Conservation (phyloP, 1,140 invertebrate genomes). For the Orchestia grillus region DNA sequence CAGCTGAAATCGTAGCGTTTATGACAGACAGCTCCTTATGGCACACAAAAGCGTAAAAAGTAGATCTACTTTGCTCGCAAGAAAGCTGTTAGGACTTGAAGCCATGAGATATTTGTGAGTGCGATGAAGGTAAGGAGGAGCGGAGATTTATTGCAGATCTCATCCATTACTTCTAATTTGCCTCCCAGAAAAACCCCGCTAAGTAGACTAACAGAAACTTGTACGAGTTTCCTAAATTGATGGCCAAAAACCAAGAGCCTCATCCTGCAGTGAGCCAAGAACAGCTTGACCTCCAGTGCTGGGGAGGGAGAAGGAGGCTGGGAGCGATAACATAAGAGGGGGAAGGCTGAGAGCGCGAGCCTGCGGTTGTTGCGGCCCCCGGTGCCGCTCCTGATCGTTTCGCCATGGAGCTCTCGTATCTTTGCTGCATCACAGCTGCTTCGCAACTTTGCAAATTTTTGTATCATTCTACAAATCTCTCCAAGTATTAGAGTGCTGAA, state of each 20-base stretch:
- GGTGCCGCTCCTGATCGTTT: too few relatives aligned
- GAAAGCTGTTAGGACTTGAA: background rate
- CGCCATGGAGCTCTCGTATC: too few relatives aligned
- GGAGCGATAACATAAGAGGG: background rate
- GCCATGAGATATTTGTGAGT: background rate
- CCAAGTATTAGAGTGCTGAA: too few relatives aligned
- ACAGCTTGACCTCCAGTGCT: background rate
- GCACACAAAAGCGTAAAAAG: background rate
- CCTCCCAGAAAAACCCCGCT: slow-evolving; percentile 13
- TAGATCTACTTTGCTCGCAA: background rate
- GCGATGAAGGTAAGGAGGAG: slow-evolving; percentile 8
- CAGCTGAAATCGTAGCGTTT: background rate
- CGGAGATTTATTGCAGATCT: background rate
- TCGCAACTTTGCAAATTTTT: background rate
- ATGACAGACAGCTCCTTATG: background rate
- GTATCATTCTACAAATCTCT: background rate
- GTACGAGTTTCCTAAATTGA: slow-evolving; percentile 29
- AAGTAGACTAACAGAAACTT: slow-evolving; percentile 30
- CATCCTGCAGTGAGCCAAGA: background rate
- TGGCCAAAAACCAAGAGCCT: slow-evolving; percentile 38
- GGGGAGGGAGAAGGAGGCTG: background rate
- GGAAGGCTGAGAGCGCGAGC: background rate
- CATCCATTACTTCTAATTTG: slow-evolving; percentile 24
- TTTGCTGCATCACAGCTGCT: background rate
- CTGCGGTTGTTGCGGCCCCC: background rate